These are phyloP conservation scores for Noctua comes DNA, from an alignment of 2,888 invertebrate species.

Conservation along the genomic window DNA sequence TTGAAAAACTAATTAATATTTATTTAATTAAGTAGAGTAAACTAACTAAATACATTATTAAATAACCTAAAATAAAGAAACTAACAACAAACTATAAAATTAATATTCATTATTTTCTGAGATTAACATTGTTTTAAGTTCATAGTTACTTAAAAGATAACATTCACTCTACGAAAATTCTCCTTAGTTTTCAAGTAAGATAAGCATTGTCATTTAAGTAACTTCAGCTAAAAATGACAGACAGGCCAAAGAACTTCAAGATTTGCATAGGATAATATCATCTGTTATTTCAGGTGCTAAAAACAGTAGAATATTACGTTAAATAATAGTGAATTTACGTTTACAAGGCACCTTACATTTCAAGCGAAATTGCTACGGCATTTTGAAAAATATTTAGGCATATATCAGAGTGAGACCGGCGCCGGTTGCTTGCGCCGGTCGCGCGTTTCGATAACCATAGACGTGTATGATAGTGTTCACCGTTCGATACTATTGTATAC, in stretches of 20 bases:
- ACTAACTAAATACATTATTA: no score
- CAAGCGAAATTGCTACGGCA: not conserved
- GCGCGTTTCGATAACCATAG: not conserved
- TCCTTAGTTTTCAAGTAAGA: conserved; percentile 19
- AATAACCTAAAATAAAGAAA: no score
- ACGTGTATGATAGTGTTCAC: not conserved
- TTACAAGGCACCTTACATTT: not conserved
- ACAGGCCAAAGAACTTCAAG: conserved; percentile 10
- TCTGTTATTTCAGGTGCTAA: conserved; percentile 18
- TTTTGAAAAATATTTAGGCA: not conserved
- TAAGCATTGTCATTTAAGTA: not conserved
- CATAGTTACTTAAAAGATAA: not conserved
- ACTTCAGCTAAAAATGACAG: conserved; percentile 11
- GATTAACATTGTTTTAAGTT: not conserved
- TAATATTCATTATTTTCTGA: not conserved
- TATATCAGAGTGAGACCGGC: not conserved
- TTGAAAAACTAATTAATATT: not conserved
- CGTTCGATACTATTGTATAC: not conserved
- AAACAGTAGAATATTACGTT: not conserved
- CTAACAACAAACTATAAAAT: no score
- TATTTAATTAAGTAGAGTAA: no score
- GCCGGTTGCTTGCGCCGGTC: not conserved
- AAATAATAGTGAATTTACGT: not conserved
- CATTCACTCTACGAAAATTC: not conserved
- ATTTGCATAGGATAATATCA: conserved; percentile 27